Evolutionary conservation across 2,113 vertebrate genomes (phyloP).

Genomic region (Eulemur rufifrons): DNA sequence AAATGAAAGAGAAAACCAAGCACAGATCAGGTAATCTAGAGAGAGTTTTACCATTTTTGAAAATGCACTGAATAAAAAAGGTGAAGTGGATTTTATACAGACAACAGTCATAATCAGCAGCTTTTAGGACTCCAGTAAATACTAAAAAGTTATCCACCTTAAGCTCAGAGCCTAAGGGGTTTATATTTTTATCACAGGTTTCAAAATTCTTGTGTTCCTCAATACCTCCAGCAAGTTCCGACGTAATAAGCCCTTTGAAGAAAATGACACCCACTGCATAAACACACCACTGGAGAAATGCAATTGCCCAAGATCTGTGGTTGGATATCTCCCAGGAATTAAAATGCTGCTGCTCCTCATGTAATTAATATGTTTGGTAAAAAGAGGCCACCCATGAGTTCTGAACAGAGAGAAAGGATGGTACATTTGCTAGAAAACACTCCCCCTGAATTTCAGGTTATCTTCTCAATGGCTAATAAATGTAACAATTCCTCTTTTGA

Average conservation of each 20-base stretch:
- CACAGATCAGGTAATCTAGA: neutral
- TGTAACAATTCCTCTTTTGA: neutral
- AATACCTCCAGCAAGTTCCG: slow-evolving; percentile 19
- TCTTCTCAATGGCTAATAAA: neutral
- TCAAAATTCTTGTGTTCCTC: slow-evolving; percentile 12
- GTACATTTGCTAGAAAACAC: neutral
- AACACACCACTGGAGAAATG: slow-evolving; percentile 29
- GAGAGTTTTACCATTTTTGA: neutral
- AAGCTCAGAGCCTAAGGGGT: slow-evolving; percentile 31
- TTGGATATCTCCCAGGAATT: slow-evolving; percentile 33
- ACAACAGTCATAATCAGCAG: neutral
- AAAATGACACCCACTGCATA: slow-evolving; percentile 39
- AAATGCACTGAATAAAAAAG: neutral
- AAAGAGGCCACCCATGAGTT: slow-evolving; percentile 43
- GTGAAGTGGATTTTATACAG: neutral
- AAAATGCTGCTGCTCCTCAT: neutral
- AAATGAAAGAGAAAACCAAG: neutral
- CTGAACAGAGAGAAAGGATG: neutral
- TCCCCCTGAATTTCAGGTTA: neutral
- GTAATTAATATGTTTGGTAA: slow-evolving; percentile 51
- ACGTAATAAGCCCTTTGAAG: slow-evolving; percentile 52
- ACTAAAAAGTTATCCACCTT: slow-evolving; percentile 9
- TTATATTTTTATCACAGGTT: slow-evolving; percentile 48
- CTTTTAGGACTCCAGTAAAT: slow-evolving; percentile 16
- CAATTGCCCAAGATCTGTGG: slow-evolving; percentile 1